A percentile compares a stretch with the other conserved stretches of the same genome.
Conservation (phyloP, 2,888 invertebrate species). For the Cremastobaeus sp. region DNA sequence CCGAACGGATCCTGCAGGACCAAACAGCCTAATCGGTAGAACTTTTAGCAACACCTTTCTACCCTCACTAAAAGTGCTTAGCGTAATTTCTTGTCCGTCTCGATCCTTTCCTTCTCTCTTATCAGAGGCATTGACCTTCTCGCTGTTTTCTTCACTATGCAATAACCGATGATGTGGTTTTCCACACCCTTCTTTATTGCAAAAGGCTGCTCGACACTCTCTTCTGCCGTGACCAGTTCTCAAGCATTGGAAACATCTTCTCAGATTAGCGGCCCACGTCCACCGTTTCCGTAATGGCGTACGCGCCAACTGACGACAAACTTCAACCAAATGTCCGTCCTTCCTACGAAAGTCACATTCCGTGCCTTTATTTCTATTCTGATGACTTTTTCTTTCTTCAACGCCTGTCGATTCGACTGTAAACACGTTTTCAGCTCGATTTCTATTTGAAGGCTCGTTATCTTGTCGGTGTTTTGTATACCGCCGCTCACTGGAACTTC, state of each 20-base stretch:
- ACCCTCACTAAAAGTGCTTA: background rate
- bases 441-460: background rate
- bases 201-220: background rate
- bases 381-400: conserved; percentile 5
- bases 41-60: conserved; percentile 12
- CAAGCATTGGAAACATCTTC: conserved; percentile 14
- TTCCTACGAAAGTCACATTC: conserved; percentile 5
- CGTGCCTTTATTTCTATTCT: background rate
- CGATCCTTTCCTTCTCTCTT: background rate
- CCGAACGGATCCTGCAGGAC: background rate
- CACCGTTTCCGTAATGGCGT: conserved; percentile 4
- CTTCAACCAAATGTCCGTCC: background rate
- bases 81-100: background rate
- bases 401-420: background rate
- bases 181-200: conserved; percentile 4
- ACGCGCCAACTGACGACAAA: conserved; percentile 3
- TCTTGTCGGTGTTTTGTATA: background rate
- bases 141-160: background rate
- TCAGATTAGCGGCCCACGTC: background rate
- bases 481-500: conserved; percentile 2
- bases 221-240: conserved; percentile 12
- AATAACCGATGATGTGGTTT: conserved; percentile 4
- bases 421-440: background rate
- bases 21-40: background rate
- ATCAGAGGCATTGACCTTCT: background rate